Percentiles rank a stretch among this genome's conserved stretches.
phyloP scores from a whole-genome alignment of 2,888 invertebrate species.

The Camptogramma bilineatum region DNA sequence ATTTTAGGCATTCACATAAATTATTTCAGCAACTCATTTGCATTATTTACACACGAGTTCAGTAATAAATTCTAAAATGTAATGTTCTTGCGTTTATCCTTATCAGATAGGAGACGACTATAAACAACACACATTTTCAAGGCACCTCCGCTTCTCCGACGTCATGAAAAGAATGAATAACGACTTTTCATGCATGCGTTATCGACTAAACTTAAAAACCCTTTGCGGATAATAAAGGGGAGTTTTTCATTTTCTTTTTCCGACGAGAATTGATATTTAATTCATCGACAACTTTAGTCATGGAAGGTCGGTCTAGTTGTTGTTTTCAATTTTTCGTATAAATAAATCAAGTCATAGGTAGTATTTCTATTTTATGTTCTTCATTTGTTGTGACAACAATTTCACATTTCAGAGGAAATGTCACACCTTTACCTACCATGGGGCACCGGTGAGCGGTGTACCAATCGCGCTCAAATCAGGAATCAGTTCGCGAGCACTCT shows the following conservation, averaged over 20 bases:
- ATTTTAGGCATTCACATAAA: slow-evolving; percentile 37
- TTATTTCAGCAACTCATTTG: slow-evolving; percentile 43
- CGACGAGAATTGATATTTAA: slow-evolving; percentile 59
- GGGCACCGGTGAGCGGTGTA: slow-evolving; percentile 85
- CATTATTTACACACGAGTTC: slow-evolving; percentile 40
- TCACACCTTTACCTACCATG: slow-evolving; percentile 91
- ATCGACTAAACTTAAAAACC: slow-evolving; percentile 80
- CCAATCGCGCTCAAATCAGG: slow-evolving; percentile 72
- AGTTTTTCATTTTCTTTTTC: slow-evolving; percentile 64
- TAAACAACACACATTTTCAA: slow-evolving; percentile 44
- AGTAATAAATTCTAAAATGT: slow-evolving; percentile 43
- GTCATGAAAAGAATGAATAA: slow-evolving; percentile 46
- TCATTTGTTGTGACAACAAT: slow-evolving; percentile 17
- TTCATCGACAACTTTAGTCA: slow-evolving; percentile 66
- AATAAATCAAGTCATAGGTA: slow-evolving; percentile 11
- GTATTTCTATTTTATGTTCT: slow-evolving; percentile 33
- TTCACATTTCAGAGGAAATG: slow-evolving; percentile 90
- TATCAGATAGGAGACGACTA: slow-evolving; percentile 40
- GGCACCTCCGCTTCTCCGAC: slow-evolving; percentile 35
- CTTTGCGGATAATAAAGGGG: slow-evolving; percentile 69
- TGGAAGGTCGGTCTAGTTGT: slow-evolving; percentile 63
- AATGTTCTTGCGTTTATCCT: slow-evolving; percentile 40
- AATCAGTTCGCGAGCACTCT: slow-evolving; percentile 81
- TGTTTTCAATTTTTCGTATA: slow-evolving; percentile 30
- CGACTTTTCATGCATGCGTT: slow-evolving; percentile 59